A percentile compares a stretch with the other conserved stretches of the same genome.
Evolutionary conservation across 2,888 invertebrate genomes (phyloP).

Genomic region (Apotomis betuletana): DNA sequence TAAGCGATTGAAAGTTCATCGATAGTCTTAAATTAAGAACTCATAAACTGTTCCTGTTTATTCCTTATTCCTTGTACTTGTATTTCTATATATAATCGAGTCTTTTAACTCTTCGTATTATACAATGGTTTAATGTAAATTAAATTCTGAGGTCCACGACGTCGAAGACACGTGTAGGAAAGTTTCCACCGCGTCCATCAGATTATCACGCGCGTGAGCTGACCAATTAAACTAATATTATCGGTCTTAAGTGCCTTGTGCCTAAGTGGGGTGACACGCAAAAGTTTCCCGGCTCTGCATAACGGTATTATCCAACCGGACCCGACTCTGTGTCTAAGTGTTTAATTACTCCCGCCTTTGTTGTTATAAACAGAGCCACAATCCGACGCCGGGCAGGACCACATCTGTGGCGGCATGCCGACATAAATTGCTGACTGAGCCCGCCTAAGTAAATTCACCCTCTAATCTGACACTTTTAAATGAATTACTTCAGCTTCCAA

Average conservation of each 20-base stretch:
- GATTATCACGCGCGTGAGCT: constrained; percentile 31
- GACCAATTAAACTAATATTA: constrained; percentile 37
- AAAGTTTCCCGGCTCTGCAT: constrained; percentile 42
- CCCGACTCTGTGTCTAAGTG: constrained; percentile 64
- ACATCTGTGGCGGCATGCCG: constrained; percentile 64
- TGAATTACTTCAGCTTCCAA: constrained; percentile 65
- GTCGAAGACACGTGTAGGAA: constrained; percentile 7
- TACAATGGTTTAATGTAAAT: too few relatives aligned
- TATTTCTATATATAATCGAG: too few relatives aligned
- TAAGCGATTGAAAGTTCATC: too few relatives aligned
- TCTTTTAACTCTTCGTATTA: too few relatives aligned
- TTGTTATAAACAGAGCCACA: constrained; percentile 72
- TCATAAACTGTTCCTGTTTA: too few relatives aligned
- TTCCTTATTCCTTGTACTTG: too few relatives aligned
- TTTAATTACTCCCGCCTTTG: constrained; percentile 73
- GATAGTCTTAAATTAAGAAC: too few relatives aligned
- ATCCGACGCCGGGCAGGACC: constrained; percentile 59
- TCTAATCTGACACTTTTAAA: constrained; percentile 76
- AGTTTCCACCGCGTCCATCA: constrained; percentile 19
- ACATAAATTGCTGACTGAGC: constrained; percentile 72
- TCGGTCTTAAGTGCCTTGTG: constrained; percentile 34
- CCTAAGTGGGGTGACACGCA: constrained; percentile 42
- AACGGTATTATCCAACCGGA: constrained; percentile 56
- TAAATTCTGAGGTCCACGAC: background rate
- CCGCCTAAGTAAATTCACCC: constrained; percentile 70